Evolutionary conservation across 2,797 vertebrate genomes (phyloP), one percentile per base, ranked within the genome.

Genomic region (Huso huso): DNA sequence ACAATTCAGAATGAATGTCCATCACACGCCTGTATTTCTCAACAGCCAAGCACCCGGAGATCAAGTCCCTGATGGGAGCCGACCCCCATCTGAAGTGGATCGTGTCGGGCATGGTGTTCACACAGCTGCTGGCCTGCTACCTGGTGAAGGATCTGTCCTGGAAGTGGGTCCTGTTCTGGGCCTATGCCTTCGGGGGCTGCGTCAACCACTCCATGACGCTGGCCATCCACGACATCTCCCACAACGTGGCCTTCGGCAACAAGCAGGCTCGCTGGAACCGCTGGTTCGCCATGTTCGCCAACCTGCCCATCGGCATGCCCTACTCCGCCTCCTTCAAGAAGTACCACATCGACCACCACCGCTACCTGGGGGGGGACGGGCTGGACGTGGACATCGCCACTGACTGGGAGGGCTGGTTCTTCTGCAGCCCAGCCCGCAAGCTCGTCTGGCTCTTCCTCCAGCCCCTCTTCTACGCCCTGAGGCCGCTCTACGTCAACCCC

Each of bases 161-260:
- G 96, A 98, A 97, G 81, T 99, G 97, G 97, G 74, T 98, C 69
- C 76, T 98, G 63, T 96, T 99, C 83, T 98, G 95, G 94, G 94
- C 95, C 13, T 99, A 98, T 0, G 83, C 76, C 51, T 94, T 98
- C 1, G 96, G 96, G 2, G 96, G 96, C 62, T 97, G 95, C 66
- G 82, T 97, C 73, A 99, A 99, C 81, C 97, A 99, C 79, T 96
- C 95, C 0, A 74, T 99, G 79, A 95, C 95, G 0, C 82, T 99
- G 0, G 96, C 96, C 58, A 99, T 99, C 81, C 97, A 99, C 0
- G 97, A 99, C 77, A 98, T 99, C 87, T 98, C 96, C 0, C 96
- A 99, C 86, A 98, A 99, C 0, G 87, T 95, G 0, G 95, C 94
- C 65, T 99, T 99, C 8, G 97, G 97, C 51, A 95, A 96, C 69